Evolutionary conservation across 2,797 vertebrate genomes (phyloP), one percentile per base, ranked within the genome.

Genomic region (Sebastes trivittatus): DNA sequence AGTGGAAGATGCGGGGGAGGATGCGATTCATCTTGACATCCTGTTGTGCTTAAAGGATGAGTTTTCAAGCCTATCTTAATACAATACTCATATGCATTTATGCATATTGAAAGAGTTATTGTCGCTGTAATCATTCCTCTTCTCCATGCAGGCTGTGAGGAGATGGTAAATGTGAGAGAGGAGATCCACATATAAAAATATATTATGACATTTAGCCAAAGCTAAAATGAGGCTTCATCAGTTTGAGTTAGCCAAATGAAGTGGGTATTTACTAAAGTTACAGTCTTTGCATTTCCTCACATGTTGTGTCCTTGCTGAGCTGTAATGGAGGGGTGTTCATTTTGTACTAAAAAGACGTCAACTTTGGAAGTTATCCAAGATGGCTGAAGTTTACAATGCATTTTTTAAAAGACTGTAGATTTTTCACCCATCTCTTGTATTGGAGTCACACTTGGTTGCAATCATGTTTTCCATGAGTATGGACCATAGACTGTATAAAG

Each of bases 21-120:
- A 88, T 78, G 68, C 58, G 70, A 89, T 86, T 72, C 16, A 79
- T 70, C 62, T 73, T 86, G 89, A 89, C 86, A 56, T 5, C 60
- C 73, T 79, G 82, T 62, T 74, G 75, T 67, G 71, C 64, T 80
- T 81, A 67, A 77, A 81, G 84, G 80, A 81, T 58, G 54, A 52
- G 56, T 20, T 78, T 89, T 85, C 54, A 75, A 68, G 52, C 42
- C 49, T 25, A 1, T 69, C 61, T 75, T 16, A 34, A 72, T 11
- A 64, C 55, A 71, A 59, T 22, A 36, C 55, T 30, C 14, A 54
- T 18, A 46, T 36, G 58, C 27, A 10, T 61, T 54, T 58, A 75
- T 61, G 67, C n/a, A 62, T 7, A 30, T 29, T 56, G 58, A 42
- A 25, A 34, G 76, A 58, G 6, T 16, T 46, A 77, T 16, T 22